Conservation (phyloP, 2,888 invertebrate species). For the Phyllotreta striolata region DNA sequence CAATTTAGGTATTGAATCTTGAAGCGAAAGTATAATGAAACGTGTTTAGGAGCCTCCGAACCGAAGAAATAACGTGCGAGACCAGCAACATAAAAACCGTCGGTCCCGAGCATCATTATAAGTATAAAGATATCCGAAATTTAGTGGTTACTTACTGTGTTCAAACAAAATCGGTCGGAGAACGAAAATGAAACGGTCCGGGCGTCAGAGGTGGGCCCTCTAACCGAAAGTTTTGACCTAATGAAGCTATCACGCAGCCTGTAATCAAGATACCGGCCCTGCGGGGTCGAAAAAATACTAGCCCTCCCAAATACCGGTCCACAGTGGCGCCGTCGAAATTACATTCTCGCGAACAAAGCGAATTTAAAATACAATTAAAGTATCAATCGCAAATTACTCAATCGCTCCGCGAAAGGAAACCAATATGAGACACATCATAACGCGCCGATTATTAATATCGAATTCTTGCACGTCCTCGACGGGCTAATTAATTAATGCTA, state of each 20-base stretch:
- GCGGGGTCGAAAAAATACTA: constrained; percentile 37
- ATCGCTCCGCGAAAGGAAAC: constrained; percentile 15
- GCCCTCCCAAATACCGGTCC: constrained; percentile 24
- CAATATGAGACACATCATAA: too few species aligned
- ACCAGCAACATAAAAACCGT: constrained; percentile 12
- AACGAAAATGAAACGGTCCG: constrained; percentile 36
- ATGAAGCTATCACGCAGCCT: constrained; percentile 58
- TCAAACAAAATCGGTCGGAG: constrained; percentile 30
- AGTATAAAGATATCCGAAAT: constrained; percentile 21
- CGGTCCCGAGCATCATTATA: constrained; percentile 17
- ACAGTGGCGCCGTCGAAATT: constrained; percentile 17
- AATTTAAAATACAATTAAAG: too few species aligned
- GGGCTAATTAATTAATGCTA: too few species aligned
- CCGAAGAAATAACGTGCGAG: constrained; percentile 13
- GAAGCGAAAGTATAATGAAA: too few species aligned
- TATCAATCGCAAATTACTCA: constrained; percentile 40
- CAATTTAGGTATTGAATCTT: too few species aligned
- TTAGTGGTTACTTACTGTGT: constrained; percentile 27
- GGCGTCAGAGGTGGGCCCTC: constrained; percentile 40
- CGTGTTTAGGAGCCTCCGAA: neutral
- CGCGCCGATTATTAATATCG: too few species aligned
- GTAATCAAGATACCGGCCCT: constrained; percentile 55
- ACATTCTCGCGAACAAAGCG: neutral
- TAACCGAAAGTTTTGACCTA: constrained; percentile 44
- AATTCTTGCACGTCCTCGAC: too few species aligned